These are phyloP conservation scores for Zhuqinia jingwanae DNA, from an alignment of 2,888 invertebrate genomes.

Conservation along the genomic window DNA sequence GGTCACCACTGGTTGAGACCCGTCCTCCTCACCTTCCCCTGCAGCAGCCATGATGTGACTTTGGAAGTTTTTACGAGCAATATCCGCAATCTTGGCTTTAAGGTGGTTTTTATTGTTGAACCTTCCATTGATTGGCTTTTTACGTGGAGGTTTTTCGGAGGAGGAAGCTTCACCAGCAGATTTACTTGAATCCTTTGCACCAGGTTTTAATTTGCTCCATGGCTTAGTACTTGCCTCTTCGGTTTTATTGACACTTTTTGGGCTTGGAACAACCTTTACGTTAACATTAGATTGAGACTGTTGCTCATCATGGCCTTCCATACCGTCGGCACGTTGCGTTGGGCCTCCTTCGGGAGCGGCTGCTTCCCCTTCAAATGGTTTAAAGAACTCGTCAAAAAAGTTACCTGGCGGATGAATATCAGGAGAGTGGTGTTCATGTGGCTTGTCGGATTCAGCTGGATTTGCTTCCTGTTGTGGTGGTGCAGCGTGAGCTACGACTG, in stretches of 20 bases:
- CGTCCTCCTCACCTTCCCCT: background rate
- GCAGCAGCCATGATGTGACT: slow-evolving; percentile 45
- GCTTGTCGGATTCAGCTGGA: slow-evolving; percentile 37
- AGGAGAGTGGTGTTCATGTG: slow-evolving; percentile 75
- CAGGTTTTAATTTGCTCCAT: slow-evolving; percentile 53
- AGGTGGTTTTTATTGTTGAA: slow-evolving; percentile 51
- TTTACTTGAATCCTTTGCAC: background rate
- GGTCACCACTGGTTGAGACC: slow-evolving; percentile 41
- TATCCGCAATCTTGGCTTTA: slow-evolving; percentile 71
- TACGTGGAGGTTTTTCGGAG: slow-evolving; percentile 42
- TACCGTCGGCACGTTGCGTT: background rate
- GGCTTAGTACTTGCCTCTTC: slow-evolving; percentile 25
- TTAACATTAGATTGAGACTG: slow-evolving; percentile 62
- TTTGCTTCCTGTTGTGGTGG: slow-evolving; percentile 4
- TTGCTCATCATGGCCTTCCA: slow-evolving; percentile 53
- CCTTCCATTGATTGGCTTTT: slow-evolving; percentile 61
- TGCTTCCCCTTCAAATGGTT: slow-evolving; percentile 74
- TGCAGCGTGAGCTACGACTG: background rate
- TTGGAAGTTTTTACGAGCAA: slow-evolving; percentile 69
- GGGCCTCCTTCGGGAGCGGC: slow-evolving; percentile 11
- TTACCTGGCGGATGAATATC: slow-evolving; percentile 77
- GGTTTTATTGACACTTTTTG: slow-evolving; percentile 39
- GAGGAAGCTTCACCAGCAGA: background rate
- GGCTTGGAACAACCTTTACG: slow-evolving; percentile 66
- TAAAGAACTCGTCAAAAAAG: slow-evolving; percentile 78